phyloP scores from a whole-genome alignment of 2,113 vertebrate species.

The Ciconia maguari region DNA sequence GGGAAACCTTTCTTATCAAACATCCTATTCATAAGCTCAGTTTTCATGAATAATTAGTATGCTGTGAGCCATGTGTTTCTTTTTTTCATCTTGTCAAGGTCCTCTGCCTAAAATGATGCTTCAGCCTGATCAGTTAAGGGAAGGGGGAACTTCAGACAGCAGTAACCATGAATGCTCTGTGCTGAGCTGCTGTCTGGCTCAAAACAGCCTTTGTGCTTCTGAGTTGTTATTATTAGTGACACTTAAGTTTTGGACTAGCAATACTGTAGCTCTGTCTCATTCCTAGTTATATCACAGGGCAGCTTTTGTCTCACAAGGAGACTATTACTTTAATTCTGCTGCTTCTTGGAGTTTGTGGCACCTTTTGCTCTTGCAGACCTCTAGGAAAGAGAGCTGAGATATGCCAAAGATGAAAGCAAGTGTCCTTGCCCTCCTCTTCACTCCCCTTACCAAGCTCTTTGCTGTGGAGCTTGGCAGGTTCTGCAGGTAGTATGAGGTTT shows the following conservation, averaged over 20 bases:
- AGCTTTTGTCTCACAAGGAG: background rate
- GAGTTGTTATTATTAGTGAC: background rate
- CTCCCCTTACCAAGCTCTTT: background rate
- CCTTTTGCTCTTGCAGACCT: background rate
- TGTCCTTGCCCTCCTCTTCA: background rate
- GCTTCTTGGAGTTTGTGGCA: background rate
- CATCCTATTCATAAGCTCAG: background rate
- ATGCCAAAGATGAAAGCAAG: background rate
- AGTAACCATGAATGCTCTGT: background rate
- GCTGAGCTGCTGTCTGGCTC: background rate
- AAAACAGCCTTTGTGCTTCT: background rate
- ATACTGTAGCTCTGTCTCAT: background rate
- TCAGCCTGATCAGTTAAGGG: background rate
- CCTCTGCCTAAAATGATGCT: background rate
- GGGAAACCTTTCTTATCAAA: background rate
- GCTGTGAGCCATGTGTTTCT: background rate
- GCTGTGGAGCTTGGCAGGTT: background rate
- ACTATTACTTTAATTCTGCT: background rate
- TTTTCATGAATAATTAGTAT: background rate
- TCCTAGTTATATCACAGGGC: background rate
- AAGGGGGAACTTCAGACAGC: background rate
- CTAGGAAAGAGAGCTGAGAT: background rate
- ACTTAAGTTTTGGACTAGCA: background rate
- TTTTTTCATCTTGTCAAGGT: background rate
- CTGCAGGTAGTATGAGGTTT: background rate